Percentiles rank a stretch among this genome's conserved stretches.
These are phyloP conservation scores for Euplagia quadripunctaria DNA, from an alignment of 2,888 invertebrate species.

Conservation along the genomic window DNA sequence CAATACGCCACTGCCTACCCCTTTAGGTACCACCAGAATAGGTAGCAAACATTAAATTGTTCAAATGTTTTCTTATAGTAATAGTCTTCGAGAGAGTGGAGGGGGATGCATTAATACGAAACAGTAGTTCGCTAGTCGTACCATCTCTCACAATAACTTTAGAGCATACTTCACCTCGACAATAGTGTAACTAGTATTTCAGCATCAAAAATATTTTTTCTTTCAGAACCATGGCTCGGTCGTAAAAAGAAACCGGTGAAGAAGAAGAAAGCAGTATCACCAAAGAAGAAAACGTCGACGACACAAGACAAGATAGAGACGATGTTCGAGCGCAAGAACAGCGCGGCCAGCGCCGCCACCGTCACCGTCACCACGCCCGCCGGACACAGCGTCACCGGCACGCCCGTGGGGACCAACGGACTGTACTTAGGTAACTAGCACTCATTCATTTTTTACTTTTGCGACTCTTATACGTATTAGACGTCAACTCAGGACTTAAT, in stretches of 20 bases:
- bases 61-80: too few relatives aligned
- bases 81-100: too few relatives aligned
- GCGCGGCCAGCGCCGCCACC: conserved; percentile 48
- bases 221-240: conserved; percentile 92
- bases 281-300: conserved; percentile 88
- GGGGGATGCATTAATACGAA: too few relatives aligned
- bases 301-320: conserved; percentile 94
- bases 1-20: too few relatives aligned
- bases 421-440: conserved; percentile 67
- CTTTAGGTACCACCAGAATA: too few relatives aligned
- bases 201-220: not conserved
- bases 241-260: conserved; percentile 90
- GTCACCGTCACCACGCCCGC: conserved; percentile 67
- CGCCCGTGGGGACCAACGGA: conserved; percentile 83
- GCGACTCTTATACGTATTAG: too few relatives aligned
- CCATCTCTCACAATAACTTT: too few relatives aligned
- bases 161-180: too few relatives aligned
- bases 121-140: not conserved
- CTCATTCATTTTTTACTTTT: too few relatives aligned
- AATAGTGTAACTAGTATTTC: not conserved
- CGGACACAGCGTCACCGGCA: conserved; percentile 75
- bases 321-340: conserved; percentile 86
- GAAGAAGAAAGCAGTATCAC: conserved; percentile 84
- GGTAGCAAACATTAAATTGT: too few relatives aligned
- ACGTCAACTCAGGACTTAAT: too few relatives aligned